phyloP scores from a whole-genome alignment of 2,797 vertebrate genomes.

The Ptychadena robeensis region DNA sequence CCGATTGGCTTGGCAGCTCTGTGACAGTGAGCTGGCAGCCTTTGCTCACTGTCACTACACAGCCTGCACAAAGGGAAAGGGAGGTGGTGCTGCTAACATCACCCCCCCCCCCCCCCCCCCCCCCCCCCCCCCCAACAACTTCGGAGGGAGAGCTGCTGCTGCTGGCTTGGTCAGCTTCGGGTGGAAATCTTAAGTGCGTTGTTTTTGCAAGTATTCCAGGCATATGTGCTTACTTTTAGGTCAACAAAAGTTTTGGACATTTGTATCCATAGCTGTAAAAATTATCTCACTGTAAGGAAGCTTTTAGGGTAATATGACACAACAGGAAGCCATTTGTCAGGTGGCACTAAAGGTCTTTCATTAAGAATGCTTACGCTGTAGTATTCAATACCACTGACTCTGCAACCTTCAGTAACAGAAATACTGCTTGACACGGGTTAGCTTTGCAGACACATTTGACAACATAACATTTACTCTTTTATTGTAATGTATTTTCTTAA shows the following conservation, averaged over 20 bases:
- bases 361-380: slow-evolving; percentile 36
- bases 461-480: too few species aligned
- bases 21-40: too few species aligned
- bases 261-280: slow-evolving; percentile 19
- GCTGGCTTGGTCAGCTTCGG: too few species aligned
- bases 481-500: too few species aligned
- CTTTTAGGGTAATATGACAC: slow-evolving; percentile 56
- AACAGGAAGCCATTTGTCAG: slow-evolving; percentile 44
- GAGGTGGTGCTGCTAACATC: too few species aligned
- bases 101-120: too few species aligned
- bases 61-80: too few species aligned
- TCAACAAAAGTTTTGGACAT: slow-evolving; percentile 1
- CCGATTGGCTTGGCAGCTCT: too few species aligned
- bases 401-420: slow-evolving; percentile 44
- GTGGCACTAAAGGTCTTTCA: slow-evolving; percentile 9
- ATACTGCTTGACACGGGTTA: slow-evolving; percentile 3
- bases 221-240: not conserved
- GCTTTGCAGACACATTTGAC: not conserved
- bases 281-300: slow-evolving; percentile 42
- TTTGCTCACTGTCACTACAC: too few species aligned
- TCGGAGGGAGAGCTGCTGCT: too few species aligned
- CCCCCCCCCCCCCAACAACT: too few species aligned
- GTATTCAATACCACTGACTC: slow-evolving; percentile 54
- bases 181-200: too few species aligned
- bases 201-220: not conserved